Percentiles rank a stretch among this genome's conserved stretches.
Evolutionary conservation across 2,888 invertebrate genomes (phyloP).

Genomic region (Glaucopsyche alexis): DNA sequence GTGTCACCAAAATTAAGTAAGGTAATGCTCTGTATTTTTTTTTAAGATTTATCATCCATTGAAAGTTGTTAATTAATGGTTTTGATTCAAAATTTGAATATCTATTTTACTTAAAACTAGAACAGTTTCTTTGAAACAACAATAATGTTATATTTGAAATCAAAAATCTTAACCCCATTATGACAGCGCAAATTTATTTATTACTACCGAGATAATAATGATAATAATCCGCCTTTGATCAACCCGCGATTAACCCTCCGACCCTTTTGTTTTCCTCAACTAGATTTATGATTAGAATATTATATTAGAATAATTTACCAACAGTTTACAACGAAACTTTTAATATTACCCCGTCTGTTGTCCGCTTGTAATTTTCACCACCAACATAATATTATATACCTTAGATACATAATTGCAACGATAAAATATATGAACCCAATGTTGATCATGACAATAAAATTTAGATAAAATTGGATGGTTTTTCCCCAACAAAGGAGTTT

Average conservation of each 20-base stretch:
- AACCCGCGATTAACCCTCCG: neutral
- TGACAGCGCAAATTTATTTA: constrained; percentile 2
- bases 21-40: too few species aligned
- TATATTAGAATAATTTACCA: neutral
- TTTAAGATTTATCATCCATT: too few species aligned
- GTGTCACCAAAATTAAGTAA: too few species aligned
- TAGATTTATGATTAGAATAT: constrained; percentile 5
- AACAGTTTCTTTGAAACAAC: too few species aligned
- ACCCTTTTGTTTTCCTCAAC: constrained; percentile 10
- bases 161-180: neutral
- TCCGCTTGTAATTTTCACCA: neutral
- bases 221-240: constrained; percentile 7
- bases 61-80: too few species aligned
- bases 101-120: too few species aligned
- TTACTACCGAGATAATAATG: constrained; percentile 10
- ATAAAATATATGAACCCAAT: too few species aligned
- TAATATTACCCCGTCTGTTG: neutral
- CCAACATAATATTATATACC: neutral
- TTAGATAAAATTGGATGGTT: neutral
- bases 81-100: too few species aligned
- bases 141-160: neutral
- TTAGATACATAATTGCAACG: neutral
- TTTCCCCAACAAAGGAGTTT: neutral
- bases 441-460: too few species aligned
- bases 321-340: neutral